phyloP scores from a whole-genome alignment of 2,797 vertebrate genomes.

The Rousettus madagascariensis region DNA sequence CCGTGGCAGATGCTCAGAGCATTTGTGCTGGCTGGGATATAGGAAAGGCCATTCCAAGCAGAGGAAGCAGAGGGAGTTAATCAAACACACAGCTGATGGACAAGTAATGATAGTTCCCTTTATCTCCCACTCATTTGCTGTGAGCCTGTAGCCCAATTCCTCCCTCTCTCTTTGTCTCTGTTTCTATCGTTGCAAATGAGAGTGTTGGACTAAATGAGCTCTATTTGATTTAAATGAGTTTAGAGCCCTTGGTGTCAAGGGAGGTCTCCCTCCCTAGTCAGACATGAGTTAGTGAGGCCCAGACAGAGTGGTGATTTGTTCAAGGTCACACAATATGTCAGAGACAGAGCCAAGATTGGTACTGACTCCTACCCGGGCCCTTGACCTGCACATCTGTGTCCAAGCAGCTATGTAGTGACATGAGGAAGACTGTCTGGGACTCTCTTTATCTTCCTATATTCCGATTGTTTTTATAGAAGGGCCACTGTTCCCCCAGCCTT shows the following conservation, averaged over 20 bases:
- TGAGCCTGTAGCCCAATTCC: fast-evolving
- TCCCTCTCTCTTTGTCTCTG: fast-evolving
- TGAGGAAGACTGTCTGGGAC: neutral
- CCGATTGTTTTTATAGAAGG: neutral
- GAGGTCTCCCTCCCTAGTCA: neutral
- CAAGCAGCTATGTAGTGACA: neutral
- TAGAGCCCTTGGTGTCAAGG: neutral
- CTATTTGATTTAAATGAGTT: neutral
- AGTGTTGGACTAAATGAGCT: neutral
- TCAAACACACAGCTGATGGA: neutral
- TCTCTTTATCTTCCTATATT: neutral
- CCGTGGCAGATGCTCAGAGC: fast-evolving
- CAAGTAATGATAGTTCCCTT: neutral
- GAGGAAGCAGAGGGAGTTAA: neutral
- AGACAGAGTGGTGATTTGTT: neutral
- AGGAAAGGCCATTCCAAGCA: neutral
- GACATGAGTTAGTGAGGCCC: neutral
- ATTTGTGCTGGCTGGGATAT: too few species aligned
- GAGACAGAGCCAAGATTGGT: neutral
- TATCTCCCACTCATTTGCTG: neutral
- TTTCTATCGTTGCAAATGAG: neutral
- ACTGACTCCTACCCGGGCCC: neutral
- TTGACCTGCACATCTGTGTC: neutral
- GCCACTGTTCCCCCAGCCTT: neutral
- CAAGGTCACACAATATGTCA: neutral